Evolutionary conservation across 2,797 vertebrate species (phyloP), one percentile per base, ranked within the genome.

Genomic region (Danio choprae): DNA sequence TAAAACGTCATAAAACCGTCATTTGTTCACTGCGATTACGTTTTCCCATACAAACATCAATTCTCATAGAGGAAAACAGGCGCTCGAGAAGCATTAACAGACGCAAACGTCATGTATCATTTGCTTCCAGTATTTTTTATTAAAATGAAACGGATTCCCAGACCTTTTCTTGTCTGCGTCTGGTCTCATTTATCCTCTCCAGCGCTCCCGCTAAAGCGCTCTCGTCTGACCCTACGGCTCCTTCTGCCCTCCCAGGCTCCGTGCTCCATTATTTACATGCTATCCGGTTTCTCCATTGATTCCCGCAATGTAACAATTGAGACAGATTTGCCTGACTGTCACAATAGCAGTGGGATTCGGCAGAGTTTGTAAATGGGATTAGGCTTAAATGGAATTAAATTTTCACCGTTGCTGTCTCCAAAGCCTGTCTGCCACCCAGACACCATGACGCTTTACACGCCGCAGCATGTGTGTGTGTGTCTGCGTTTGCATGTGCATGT

Each of bases 301-400:
- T 91, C 85, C 88, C 50, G 81, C 90, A 90, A 90, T 86, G 85
- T 90, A 92, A 87, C 89, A 89, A 90, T 91, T 90, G 90, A 92
- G 92, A 92, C 90, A 86, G 89, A 93, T 94, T 91, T 89, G 85
- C 87, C 90, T 83, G 89, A 89, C 90, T 91, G 93, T 93, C 90
- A 93, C 92, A 91, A 91, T 88, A 89, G 89, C 90, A 88, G 81
- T 73, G 89, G 92, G 89, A 89, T 89, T 87, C 89, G 69, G 88
- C 89, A 89, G 90, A 92, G 91, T 90, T 92, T 91, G 91, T 85
- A 92, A 94, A 94, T 93, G 87, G 91, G 92, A 94, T 95, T 94
- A 94, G 89, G 87, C 84, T 92, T 93, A 94, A 94, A 94, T 88
- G 89, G 92, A 95, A 94, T 95, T 94, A 92, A 94, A 94, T 94